These are phyloP conservation scores for Prolemur simus DNA, from an alignment of 2,113 vertebrate genomes.

Conservation along the genomic window DNA sequence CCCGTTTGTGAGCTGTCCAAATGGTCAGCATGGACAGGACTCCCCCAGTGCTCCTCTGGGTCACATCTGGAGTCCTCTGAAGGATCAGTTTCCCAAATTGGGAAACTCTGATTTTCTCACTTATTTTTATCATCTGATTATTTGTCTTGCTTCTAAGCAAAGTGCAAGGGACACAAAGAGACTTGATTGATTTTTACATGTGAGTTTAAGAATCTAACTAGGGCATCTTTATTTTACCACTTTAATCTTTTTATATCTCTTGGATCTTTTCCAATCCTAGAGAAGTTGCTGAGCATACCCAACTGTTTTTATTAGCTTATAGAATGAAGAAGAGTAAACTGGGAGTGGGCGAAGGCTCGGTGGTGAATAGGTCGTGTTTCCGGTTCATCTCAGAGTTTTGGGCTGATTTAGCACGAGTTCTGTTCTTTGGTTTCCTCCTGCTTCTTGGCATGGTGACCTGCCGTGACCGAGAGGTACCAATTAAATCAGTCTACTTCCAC, in stretches of 20 bases:
- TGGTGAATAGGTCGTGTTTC: background rate
- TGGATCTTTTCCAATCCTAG: background rate
- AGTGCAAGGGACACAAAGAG: background rate
- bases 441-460: conserved; percentile 35
- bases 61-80: background rate
- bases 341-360: background rate
- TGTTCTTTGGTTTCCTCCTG: conserved; percentile 30
- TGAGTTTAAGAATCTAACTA: background rate
- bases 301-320: background rate
- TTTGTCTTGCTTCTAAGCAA: conserved; percentile 16
- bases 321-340: background rate
- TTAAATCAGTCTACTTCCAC: conserved; percentile 44
- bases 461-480: conserved; percentile 50
- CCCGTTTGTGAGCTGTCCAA: background rate
- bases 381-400: background rate
- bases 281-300: background rate
- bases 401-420: conserved; percentile 47
- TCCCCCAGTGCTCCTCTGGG: background rate
- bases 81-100: background rate
- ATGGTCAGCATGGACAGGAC: background rate
- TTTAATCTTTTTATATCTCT: background rate
- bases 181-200: background rate
- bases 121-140: conserved; percentile 2
- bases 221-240: background rate
- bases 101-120: background rate